phyloP scores from a whole-genome alignment of 2,888 invertebrate genomes.

The Idaea straminata region DNA sequence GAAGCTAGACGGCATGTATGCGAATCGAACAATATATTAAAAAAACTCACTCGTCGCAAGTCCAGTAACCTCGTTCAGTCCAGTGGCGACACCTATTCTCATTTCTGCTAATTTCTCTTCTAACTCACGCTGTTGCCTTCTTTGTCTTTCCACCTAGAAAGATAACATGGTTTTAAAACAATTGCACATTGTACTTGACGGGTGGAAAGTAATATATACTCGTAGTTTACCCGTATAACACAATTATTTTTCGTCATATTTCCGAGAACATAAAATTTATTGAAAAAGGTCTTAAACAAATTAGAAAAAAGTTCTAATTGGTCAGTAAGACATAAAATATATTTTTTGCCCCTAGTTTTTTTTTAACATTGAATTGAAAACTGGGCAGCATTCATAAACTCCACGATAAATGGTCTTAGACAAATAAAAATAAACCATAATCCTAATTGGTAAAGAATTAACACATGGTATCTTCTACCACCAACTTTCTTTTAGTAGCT shows the following conservation, averaged over 20 bases:
- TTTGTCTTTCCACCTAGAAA: constrained; percentile 83
- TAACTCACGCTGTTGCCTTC: constrained; percentile 75
- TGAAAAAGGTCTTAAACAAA: too few relatives aligned
- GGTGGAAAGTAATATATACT: neutral
- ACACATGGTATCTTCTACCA: too few relatives aligned
- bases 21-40: neutral
- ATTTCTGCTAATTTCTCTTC: constrained; percentile 79
- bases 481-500: too few relatives aligned
- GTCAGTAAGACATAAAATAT: too few relatives aligned
- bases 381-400: too few relatives aligned
- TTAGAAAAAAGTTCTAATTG: too few relatives aligned
- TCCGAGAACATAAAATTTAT: too few relatives aligned
- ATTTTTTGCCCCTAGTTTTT: too few relatives aligned
- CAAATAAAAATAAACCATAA: too few relatives aligned
- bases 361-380: too few relatives aligned
- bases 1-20: neutral
- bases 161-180: constrained; percentile 4
- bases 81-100: constrained; percentile 74
- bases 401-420: too few relatives aligned
- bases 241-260: neutral
- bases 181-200: neutral
- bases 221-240: neutral
- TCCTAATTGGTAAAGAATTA: too few relatives aligned
- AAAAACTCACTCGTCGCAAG: constrained; percentile 63
- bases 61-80: constrained; percentile 73